A percentile compares a stretch with the other conserved stretches of the same genome.
Conservation (phyloP, 2,888 invertebrate genomes). For the Falcaria lacertinaria region DNA sequence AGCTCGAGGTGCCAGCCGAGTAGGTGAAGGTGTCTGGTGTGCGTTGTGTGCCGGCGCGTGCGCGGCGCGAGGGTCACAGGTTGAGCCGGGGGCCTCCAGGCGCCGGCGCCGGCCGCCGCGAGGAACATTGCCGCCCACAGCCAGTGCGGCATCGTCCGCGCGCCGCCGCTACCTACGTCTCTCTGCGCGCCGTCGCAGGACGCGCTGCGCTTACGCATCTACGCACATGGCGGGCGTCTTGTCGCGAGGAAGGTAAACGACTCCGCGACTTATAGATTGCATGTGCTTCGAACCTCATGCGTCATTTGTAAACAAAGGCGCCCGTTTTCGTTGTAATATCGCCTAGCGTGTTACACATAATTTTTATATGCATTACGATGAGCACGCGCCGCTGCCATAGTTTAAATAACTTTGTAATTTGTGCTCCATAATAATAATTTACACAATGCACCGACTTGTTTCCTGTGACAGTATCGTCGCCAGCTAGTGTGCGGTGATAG, state of each 20-base stretch:
- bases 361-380: conserved; percentile 16
- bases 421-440: conserved; percentile 4
- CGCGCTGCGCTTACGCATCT: conserved; percentile 65
- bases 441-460: conserved; percentile 9
- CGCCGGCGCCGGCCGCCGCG: conserved; percentile 37
- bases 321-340: conserved; percentile 61
- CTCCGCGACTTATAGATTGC: conserved; percentile 71
- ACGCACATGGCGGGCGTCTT: conserved; percentile 74
- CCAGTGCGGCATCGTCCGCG: conserved; percentile 72
- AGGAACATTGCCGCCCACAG: conserved; percentile 60
- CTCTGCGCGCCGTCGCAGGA: conserved; percentile 48
- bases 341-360: conserved; percentile 41
- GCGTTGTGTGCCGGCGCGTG: conserved; percentile 33
- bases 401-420: conserved; percentile 4
- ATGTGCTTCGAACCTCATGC: conserved; percentile 64
- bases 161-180: conserved; percentile 61
- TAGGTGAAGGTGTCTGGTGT: conserved; percentile 47
- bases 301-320: conserved; percentile 78
- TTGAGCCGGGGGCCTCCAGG: conserved; percentile 39
- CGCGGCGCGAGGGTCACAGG: conserved; percentile 34
- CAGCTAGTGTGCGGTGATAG: conserved; percentile 22
- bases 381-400: conserved; percentile 4
- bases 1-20: conserved; percentile 66
- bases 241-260: conserved; percentile 76
- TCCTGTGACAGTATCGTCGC: conserved; percentile 12